Evolutionary conservation across 1,140 invertebrate species (phyloP), one percentile per base, ranked within the genome.

Genomic region (Spodoptera litura): DNA sequence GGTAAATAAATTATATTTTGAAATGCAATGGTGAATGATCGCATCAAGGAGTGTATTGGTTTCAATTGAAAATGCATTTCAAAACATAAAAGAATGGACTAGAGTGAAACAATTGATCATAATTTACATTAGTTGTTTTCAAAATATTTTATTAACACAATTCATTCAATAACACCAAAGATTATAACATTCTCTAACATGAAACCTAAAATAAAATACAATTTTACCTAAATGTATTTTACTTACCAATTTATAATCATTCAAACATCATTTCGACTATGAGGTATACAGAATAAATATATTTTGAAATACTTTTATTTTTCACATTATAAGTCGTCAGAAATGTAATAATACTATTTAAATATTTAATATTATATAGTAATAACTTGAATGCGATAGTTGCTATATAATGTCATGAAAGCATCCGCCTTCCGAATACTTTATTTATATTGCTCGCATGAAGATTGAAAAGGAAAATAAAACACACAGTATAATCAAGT

Each of bases 61-160:
- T n/a, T 49, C 51, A 12, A 27, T 20, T 49, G 20, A 70, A 53
- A 61, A 49, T 61, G 12, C 55, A 44, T 74, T 59, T 59, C 51
- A 53, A 35, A 75, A 15, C 59, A 75, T 35, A 64, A 77, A 49
- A 15, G 59, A 56, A 77, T 49, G 74, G 73, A 27, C 72, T 15
- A 71, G 44, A 92, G 86, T 88, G 83, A 93, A 93, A 94, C 88
- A 92, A 90, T 90, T 80, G 84, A 90, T 88, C 84, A 94, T 91
- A 92, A 93, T 93, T 92, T 93, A 93, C 88, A 93, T 87, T 92
- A 93, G 83, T 84, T 84, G 81, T 94, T 94, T 94, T 94, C 85
- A 94, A 95, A 95, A 95, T 95, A 94, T 95, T 95, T 95, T 95
- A 95, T 95, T 95, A 95, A 95, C 94, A 95, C 94, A 95, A 95